phyloP scores from a whole-genome alignment of 2,888 invertebrate species.

The Phorcus lineatus region DNA sequence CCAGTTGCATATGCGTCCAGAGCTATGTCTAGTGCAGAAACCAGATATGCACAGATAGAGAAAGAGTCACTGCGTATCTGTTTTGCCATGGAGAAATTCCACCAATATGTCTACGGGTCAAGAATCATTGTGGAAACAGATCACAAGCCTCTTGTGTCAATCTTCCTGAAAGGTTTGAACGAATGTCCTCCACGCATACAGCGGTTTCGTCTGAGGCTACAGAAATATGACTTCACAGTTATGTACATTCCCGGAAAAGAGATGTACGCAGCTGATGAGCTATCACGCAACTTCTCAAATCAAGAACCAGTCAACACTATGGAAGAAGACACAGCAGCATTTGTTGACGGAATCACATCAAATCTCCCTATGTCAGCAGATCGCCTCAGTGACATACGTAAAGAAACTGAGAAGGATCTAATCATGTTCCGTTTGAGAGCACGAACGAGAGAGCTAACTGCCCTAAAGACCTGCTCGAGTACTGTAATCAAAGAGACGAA shows the following conservation, averaged over 20 bases:
- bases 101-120: constrained; percentile 30
- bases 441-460: background rate
- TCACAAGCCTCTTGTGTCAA: constrained; percentile 32
- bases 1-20: constrained; percentile 37
- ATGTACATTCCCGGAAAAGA: constrained; percentile 28
- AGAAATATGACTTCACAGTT: constrained; percentile 30
- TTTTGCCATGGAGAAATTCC: constrained; percentile 33
- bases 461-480: background rate
- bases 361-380: too few species aligned
- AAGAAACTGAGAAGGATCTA: too few species aligned
- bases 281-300: constrained; percentile 11
- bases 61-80: constrained; percentile 30
- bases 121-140: constrained; percentile 22
- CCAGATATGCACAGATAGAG: constrained; percentile 32
- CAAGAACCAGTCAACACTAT: background rate
- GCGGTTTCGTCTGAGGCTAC: constrained; percentile 29
- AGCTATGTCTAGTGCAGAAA: constrained; percentile 29
- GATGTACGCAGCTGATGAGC: constrained; percentile 28
- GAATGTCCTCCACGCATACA: constrained; percentile 32
- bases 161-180: constrained; percentile 25
- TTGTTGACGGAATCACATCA: background rate
- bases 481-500: constrained; percentile 2
- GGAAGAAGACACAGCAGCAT: constrained; percentile 18
- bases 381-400: too few species aligned
- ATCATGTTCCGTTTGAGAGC: background rate